phyloP scores from a whole-genome alignment of 1,140 invertebrate species.

The Apis cerana region DNA sequence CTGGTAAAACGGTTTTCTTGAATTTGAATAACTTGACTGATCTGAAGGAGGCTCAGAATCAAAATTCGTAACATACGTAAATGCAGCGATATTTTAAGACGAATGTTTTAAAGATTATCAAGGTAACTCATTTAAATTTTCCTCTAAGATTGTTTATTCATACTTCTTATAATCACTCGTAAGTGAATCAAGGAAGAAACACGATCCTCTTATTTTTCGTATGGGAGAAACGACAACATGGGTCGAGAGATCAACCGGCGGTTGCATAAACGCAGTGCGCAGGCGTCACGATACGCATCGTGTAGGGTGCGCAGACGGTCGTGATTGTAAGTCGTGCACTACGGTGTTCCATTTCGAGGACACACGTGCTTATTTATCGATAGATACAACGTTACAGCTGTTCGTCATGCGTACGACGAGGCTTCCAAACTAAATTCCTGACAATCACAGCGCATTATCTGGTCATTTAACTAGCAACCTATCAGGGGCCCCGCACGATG shows the following conservation, averaged over 20 bases:
- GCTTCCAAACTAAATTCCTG: not conserved
- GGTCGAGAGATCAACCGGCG: constrained; percentile 42
- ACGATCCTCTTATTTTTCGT: constrained; percentile 24
- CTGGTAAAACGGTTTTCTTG: too few relatives aligned
- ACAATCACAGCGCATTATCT: constrained; percentile 7
- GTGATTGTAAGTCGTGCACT: constrained; percentile 17
- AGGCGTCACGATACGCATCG: not conserved
- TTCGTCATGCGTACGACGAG: not conserved
- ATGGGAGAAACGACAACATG: not conserved
- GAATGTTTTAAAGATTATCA: too few relatives aligned
- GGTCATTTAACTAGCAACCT: not conserved
- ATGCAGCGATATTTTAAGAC: too few relatives aligned
- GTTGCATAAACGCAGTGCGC: constrained; percentile 27
- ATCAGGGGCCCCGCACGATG: not conserved
- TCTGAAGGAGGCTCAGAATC: too few relatives aligned
- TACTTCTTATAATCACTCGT: not conserved
- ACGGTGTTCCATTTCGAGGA: constrained; percentile 23
- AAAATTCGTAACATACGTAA: too few relatives aligned
- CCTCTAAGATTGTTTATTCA: not conserved
- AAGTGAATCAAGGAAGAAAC: constrained; percentile 6
- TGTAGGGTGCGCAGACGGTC: constrained; percentile 23
- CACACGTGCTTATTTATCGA: constrained; percentile 6
- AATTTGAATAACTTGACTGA: too few relatives aligned
- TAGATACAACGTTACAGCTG: not conserved
- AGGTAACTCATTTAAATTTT: too few relatives aligned